phyloP scores from a whole-genome alignment of 1,140 invertebrate genomes.

The Diachasmimorpha longicaudata region DNA sequence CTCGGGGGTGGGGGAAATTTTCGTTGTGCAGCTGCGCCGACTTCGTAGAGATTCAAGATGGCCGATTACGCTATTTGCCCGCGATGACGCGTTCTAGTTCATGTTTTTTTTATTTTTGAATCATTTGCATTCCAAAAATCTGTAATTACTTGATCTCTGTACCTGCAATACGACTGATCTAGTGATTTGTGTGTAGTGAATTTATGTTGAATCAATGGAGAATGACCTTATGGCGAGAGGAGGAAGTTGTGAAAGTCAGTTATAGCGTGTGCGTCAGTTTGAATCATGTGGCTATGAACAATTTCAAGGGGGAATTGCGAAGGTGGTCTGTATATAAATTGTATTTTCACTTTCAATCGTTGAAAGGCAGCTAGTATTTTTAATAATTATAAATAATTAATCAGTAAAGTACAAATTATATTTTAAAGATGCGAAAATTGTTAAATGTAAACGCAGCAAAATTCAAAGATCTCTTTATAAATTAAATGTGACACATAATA shows the following conservation, averaged over 20 bases:
- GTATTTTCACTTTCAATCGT: no score
- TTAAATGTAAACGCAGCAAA: slow-evolving; percentile 7
- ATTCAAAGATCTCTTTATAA: slow-evolving; percentile 27
- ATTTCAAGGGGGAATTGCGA: no score
- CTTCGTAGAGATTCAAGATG: slow-evolving; percentile 51
- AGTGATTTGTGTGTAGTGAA: background rate
- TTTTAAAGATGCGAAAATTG: background rate
- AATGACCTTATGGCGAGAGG: no score
- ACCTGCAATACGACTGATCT: background rate
- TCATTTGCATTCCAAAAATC: background rate
- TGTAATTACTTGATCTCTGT: background rate
- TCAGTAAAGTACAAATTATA: no score
- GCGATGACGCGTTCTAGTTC: slow-evolving; percentile 25
- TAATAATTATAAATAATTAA: no score
- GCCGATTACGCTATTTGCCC: slow-evolving; percentile 36
- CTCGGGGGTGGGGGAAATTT: slow-evolving; percentile 35
- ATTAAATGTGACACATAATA: slow-evolving; percentile 4
- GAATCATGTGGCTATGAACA: no score
- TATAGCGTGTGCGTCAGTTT: no score
- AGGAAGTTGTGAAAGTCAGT: no score
- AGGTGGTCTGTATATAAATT: no score
- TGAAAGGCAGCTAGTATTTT: no score
- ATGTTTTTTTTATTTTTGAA: slow-evolving; percentile 10
- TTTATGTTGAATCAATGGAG: background rate
- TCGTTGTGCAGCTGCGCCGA: slow-evolving; percentile 50